Conservation (phyloP, 1,140 invertebrate species). For the Drosophila baimaii region DNA sequence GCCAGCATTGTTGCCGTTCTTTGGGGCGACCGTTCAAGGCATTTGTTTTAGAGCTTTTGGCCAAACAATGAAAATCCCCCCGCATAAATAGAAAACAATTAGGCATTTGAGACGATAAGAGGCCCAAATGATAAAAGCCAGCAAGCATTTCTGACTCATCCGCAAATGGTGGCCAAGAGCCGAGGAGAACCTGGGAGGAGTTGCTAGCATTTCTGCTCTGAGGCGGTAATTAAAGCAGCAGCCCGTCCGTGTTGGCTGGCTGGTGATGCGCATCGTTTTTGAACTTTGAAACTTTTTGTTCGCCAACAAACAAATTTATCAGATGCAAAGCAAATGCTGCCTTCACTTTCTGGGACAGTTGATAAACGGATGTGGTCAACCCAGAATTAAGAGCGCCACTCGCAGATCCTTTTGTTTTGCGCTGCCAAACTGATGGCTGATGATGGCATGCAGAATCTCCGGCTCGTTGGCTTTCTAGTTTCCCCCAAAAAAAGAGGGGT, state of each 20-base stretch:
- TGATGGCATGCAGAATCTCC: slow-evolving; percentile 16
- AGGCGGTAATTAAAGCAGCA: slow-evolving; percentile 38
- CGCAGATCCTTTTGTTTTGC: slow-evolving; percentile 26
- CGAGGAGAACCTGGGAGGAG: too few relatives aligned
- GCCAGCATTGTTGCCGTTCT: slow-evolving; percentile 17
- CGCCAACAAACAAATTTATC: slow-evolving; percentile 62
- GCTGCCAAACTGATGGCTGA: slow-evolving; percentile 9
- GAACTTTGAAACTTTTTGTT: slow-evolving; percentile 66
- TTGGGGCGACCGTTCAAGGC: slow-evolving; percentile 14
- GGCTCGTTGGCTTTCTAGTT: slow-evolving; percentile 3
- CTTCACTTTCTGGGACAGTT: slow-evolving; percentile 25
- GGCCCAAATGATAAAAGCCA: slow-evolving; percentile 62
- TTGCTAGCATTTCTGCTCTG: slow-evolving; percentile 18
- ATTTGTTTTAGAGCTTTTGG: slow-evolving; percentile 54
- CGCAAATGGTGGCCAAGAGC: slow-evolving; percentile 11
- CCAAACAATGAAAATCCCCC: slow-evolving; percentile 71
- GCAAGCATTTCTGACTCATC: slow-evolving; percentile 55
- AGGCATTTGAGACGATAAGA: slow-evolving; percentile 70
- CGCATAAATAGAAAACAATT: slow-evolving; percentile 81
- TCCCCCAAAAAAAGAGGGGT: not conserved
- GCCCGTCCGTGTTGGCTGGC: slow-evolving; percentile 29
- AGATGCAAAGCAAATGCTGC: slow-evolving; percentile 61
- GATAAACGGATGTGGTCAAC: slow-evolving; percentile 45
- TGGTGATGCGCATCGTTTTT: slow-evolving; percentile 67
- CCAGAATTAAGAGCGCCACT: slow-evolving; percentile 22